phyloP scores from a whole-genome alignment of 2,797 vertebrate genomes.

The Astyanax mexicanus region DNA sequence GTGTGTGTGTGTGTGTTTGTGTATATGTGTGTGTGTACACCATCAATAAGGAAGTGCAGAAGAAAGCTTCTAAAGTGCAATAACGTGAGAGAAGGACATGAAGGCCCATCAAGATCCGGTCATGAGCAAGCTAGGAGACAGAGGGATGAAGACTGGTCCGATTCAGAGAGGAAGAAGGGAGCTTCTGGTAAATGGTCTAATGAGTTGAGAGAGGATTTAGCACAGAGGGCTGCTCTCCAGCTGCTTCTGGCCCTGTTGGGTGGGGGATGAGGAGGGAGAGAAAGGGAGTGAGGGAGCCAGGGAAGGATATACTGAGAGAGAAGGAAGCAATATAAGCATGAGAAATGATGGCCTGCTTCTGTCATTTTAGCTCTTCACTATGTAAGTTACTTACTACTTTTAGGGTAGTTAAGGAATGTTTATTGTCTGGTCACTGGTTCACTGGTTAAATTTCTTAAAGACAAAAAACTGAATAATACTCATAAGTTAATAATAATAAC shows the following conservation, averaged over 20 bases:
- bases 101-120: background rate
- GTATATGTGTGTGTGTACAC: constrained; percentile 6
- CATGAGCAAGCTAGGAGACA: background rate
- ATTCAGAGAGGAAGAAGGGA: constrained; percentile 12
- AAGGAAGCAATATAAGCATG: constrained; percentile 8
- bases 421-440: no score
- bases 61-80: constrained; percentile 6
- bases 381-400: no score
- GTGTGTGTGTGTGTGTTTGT: constrained; percentile 12
- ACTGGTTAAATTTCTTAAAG: no score
- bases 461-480: no score
- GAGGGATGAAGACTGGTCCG: background rate
- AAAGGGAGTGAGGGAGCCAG: background rate
- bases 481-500: no score
- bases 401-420: no score
- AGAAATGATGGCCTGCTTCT: background rate
- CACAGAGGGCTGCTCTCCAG: constrained; percentile 40
- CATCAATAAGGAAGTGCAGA: background rate
- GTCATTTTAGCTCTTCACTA: background rate
- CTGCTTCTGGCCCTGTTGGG: constrained; percentile 33
- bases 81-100: background rate
- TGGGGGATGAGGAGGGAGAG: background rate
- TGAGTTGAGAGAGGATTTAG: constrained; percentile 45
- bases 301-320: background rate
- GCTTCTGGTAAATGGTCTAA: constrained; percentile 44